Percentiles rank a stretch among this genome's conserved stretches.
Conservation (phyloP, 1,140 invertebrate genomes). For the Aphelinus certus region DNA sequence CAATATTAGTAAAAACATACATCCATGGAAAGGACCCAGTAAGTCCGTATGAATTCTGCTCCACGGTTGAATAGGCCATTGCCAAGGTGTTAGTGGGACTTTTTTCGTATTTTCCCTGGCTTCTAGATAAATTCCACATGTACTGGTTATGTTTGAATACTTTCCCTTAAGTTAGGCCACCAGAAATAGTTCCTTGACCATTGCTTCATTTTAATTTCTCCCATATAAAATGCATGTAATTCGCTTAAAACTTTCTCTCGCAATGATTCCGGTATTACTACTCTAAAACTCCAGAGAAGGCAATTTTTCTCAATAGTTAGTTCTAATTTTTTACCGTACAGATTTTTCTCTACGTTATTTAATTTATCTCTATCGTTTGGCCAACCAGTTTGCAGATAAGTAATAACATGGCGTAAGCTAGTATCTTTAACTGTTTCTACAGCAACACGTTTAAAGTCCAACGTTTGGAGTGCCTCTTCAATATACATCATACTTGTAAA, state of each 20-base stretch:
- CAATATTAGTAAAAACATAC: too few species aligned
- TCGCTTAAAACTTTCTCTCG: constrained; percentile 47
- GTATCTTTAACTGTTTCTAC: neutral
- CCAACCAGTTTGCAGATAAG: neutral
- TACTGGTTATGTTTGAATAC: too few species aligned
- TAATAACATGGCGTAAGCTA: neutral
- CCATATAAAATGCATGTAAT: constrained; percentile 43
- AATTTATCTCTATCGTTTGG: neutral
- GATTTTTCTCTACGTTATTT: neutral
- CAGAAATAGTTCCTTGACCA: constrained; percentile 52
- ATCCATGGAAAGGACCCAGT: too few species aligned
- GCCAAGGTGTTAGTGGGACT: too few species aligned
- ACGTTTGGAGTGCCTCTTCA: too few species aligned
- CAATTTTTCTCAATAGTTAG: constrained; percentile 38
- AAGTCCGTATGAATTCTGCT: too few species aligned
- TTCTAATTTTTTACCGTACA: constrained; percentile 14
- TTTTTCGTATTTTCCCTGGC: too few species aligned
- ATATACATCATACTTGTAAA: too few species aligned
- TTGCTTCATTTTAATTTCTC: constrained; percentile 32
- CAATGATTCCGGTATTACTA: constrained; percentile 56
- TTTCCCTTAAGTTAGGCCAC: constrained; percentile 2
- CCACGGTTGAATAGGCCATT: too few species aligned
- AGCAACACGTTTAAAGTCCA: too few species aligned
- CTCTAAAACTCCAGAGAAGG: constrained; percentile 47
- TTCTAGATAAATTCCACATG: too few species aligned